Evolutionary conservation across 92 coral and sea anemone genomes (phyloP).

Genomic region (Epizoanthus fatuus): DNA sequence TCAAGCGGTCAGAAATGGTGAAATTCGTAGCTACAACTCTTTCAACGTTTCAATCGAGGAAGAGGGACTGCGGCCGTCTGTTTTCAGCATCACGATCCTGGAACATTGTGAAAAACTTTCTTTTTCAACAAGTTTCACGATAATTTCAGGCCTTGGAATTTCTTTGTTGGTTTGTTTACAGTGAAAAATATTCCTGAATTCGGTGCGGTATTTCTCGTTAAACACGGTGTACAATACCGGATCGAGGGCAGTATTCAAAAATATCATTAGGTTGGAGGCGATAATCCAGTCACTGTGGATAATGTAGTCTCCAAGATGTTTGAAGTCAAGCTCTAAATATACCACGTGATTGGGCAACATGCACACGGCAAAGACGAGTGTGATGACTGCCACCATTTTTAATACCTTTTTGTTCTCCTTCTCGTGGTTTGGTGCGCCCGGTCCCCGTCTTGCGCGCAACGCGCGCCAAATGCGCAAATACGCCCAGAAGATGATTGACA

Average conservation of each 20-base stretch:
- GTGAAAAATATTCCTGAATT: conserved; percentile 51
- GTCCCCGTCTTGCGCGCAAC: conserved; percentile 55
- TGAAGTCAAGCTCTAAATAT: conserved; percentile 79
- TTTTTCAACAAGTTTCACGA: conserved; percentile 8
- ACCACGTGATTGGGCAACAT: conserved; percentile 85
- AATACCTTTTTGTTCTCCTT: conserved; percentile 80
- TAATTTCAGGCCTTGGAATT: conserved; percentile 8
- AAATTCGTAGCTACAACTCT: neutral
- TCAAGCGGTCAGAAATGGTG: no score
- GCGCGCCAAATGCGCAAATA: conserved; percentile 77
- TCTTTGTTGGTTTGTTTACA: neutral
- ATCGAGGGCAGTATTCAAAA: conserved; percentile 84
- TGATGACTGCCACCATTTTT: conserved; percentile 77
- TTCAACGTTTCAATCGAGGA: conserved; percentile 14
- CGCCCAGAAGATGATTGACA: conserved; percentile 74
- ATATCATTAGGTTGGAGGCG: conserved; percentile 74
- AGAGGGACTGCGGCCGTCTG: conserved; percentile 4
- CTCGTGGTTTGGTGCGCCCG: conserved; percentile 53
- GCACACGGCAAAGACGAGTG: conserved; percentile 80
- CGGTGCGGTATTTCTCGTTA: conserved; percentile 79
- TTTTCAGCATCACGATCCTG: conserved; percentile 1
- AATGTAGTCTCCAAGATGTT: conserved; percentile 32
- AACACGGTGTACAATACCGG: conserved; percentile 82
- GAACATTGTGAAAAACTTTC: neutral
- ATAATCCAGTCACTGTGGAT: conserved; percentile 77